Evolutionary conservation across 2,113 vertebrate genomes (phyloP).

Genomic region (Hippocampus comes): DNA sequence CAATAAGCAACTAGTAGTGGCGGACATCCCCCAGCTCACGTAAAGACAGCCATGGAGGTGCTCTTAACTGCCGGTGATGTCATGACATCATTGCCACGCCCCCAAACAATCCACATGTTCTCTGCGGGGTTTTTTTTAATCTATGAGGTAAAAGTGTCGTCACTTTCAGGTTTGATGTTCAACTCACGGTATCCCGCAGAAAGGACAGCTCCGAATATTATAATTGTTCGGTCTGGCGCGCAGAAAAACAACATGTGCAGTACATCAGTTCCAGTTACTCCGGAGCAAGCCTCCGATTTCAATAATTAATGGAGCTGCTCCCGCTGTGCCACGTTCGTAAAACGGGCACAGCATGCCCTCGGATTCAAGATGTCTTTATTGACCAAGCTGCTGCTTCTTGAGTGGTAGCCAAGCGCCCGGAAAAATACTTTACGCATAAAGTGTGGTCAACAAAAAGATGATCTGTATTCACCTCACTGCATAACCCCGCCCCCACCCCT

Average conservation of each 20-base stretch:
- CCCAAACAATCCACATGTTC: background rate
- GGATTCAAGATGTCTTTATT: slow-evolving; percentile 12
- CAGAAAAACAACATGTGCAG: slow-evolving; percentile 2
- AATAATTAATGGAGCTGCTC: slow-evolving; percentile 12
- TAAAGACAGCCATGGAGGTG: background rate
- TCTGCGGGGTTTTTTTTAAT: too few species aligned
- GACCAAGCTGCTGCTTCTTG: slow-evolving; percentile 10
- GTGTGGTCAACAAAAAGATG: background rate
- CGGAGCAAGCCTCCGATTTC: slow-evolving; percentile 3
- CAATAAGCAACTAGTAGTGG: too few species aligned
- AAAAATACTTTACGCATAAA: background rate
- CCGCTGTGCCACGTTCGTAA: slow-evolving; percentile 4
- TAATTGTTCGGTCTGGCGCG: background rate
- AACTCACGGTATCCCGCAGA: background rate
- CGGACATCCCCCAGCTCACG: too few species aligned
- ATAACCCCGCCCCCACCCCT: background rate
- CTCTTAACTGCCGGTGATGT: background rate
- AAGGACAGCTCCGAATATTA: background rate
- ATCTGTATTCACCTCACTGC: background rate
- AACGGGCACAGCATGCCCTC: slow-evolving; percentile 7
- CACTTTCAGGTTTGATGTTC: background rate
- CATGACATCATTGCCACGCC: background rate
- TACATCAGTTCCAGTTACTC: slow-evolving; percentile 11
- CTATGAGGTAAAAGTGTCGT: too few species aligned
- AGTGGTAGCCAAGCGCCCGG: background rate